A percentile compares a stretch with the other conserved stretches of the same genome.
Conservation (phyloP, 2,113 vertebrate species). For the Rhadina sibilatrix region DNA sequence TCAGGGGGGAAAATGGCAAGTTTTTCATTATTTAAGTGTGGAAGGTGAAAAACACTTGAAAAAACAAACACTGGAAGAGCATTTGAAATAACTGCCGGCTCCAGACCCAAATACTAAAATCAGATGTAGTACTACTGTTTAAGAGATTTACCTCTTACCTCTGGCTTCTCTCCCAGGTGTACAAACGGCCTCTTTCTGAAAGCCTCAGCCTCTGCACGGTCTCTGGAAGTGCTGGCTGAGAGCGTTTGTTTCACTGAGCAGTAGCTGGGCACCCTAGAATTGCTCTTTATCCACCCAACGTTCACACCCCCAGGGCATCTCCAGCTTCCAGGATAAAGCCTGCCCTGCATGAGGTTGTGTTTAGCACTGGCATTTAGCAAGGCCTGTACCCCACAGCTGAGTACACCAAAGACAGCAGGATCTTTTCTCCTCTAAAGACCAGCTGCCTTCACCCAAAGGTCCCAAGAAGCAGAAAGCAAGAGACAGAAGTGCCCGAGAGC, state of each 20-base stretch:
- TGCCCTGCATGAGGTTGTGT: background rate
- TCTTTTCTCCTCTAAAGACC: background rate
- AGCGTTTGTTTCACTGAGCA: accelerated
- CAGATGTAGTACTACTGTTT: too few species aligned
- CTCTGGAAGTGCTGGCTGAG: background rate
- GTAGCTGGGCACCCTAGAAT: background rate
- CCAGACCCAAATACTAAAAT: too few species aligned
- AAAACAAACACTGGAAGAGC: background rate
- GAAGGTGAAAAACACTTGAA: background rate
- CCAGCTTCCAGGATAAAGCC: background rate
- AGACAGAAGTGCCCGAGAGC: background rate
- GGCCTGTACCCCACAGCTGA: too few species aligned
- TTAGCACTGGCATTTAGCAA: background rate
- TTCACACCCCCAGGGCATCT: accelerated
- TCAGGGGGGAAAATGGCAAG: background rate
- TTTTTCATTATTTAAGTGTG: background rate
- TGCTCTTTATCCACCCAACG: background rate
- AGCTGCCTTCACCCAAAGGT: background rate
- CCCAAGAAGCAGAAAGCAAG: background rate
- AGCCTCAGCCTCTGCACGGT: background rate
- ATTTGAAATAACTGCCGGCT: background rate
- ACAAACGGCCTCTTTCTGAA: accelerated
- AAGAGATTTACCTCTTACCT: background rate
- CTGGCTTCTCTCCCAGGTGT: background rate
- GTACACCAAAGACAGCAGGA: background rate